These are phyloP conservation scores for Galago senegalensis DNA, from an alignment of 2,797 vertebrate species.

Conservation along the genomic window DNA sequence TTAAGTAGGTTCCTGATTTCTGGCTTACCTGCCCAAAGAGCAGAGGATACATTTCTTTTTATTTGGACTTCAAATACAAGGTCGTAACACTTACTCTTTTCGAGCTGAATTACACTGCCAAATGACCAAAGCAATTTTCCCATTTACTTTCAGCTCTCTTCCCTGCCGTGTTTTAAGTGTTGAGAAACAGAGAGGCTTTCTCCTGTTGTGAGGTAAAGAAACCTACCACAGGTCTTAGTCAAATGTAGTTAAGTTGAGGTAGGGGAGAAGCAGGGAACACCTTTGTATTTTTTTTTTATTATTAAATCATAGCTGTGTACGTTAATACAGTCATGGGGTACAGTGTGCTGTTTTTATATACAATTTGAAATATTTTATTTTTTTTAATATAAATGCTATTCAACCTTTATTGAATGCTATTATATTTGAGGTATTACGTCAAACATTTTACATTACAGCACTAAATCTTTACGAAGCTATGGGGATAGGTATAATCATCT, in stretches of 20 bases:
- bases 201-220: conserved; percentile 15
- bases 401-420: conserved; percentile 9
- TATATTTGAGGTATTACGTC: not conserved
- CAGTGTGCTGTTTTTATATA: no score
- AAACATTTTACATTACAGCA: not conserved
- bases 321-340: no score
- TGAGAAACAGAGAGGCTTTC: conserved; percentile 47
- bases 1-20: not conserved
- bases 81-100: not conserved
- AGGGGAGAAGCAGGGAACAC: not conserved
- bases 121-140: conserved; percentile 23
- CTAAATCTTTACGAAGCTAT: conserved; percentile 1
- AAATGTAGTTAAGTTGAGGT: not conserved
- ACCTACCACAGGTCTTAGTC: not conserved
- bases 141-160: not conserved
- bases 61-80: conserved; percentile 52
- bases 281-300: not conserved
- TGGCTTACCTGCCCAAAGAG: not conserved
- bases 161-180: not conserved
- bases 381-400: not conserved
- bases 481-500: not conserved
- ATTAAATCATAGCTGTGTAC: no score
- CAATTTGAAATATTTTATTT: no score
- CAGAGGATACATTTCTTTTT: conserved; percentile 1
- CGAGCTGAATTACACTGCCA: conserved; percentile 9